Evolutionary conservation across 2,888 invertebrate genomes (phyloP).

Genomic region (Perdita meconis): DNA sequence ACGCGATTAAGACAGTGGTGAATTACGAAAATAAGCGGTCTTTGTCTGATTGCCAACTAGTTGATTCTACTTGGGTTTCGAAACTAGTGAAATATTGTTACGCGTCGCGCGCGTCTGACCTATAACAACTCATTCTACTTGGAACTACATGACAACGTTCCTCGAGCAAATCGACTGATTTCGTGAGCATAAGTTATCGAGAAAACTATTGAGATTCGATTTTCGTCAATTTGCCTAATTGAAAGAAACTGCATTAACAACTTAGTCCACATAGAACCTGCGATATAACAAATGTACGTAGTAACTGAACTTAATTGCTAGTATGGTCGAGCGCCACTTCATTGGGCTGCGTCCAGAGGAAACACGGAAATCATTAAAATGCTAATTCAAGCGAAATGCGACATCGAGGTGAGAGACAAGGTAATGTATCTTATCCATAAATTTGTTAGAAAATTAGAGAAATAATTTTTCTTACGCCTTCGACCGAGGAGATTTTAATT

Average conservation of each 20-base stretch:
- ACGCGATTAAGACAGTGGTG: neutral
- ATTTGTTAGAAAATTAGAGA: neutral
- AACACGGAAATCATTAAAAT: conserved; percentile 90
- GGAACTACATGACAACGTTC: too few species aligned
- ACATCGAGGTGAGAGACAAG: conserved; percentile 91
- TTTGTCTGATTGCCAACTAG: conserved; percentile 22
- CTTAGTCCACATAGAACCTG: neutral
- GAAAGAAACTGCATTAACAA: too few species aligned
- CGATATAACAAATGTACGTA: neutral
- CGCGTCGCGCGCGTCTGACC: too few species aligned
- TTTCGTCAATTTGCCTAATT: too few species aligned
- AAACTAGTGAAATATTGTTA: too few species aligned
- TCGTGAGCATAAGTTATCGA: too few species aligned
- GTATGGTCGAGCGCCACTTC: conserved; percentile 91
- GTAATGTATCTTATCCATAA: conserved; percentile 81
- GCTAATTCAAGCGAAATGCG: conserved; percentile 89
- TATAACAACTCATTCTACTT: too few species aligned
- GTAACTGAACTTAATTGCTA: conserved; percentile 76
- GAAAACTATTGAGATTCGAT: too few species aligned
- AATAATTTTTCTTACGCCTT: neutral
- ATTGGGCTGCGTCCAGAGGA: conserved; percentile 91
- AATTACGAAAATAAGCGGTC: neutral
- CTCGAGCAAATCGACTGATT: too few species aligned
- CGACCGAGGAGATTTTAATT: neutral
- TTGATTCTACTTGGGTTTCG: conserved; percentile 9